Evolutionary conservation across 2,888 invertebrate species (phyloP), one percentile per base, ranked within the genome.

Genomic region (Phaonia tiefii): DNA sequence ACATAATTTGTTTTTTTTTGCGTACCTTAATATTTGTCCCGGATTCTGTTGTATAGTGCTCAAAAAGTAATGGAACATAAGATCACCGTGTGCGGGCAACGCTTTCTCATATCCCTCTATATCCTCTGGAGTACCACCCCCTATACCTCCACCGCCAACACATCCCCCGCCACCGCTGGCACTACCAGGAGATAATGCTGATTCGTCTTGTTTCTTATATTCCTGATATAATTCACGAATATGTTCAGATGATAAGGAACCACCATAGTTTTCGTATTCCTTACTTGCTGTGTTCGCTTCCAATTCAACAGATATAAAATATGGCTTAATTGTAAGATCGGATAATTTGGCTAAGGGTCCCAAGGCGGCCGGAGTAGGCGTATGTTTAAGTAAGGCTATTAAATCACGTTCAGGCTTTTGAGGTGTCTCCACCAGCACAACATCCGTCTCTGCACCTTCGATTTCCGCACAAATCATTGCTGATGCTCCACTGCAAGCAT

Each of bases 101-200:
- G 93, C 92, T 86, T 95, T 96, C 86, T 97, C 97, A 87, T 97
- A 97, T 25, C 93, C 92, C 86, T 97, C 97, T 11, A 92, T 92
- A 8, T 89, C 90, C 15, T 86, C 88, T 1, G 76, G 80, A 11
- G 74, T 79, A 11, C 85, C 87, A 7, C 65, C 83, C 13, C 26
- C 39, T 13, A 76, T 83, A 5, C 67, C 51, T 2, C 81, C 85
- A 42, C 79, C 85, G 13, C 79, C 83, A 4, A 63, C 49, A 4
- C 82, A 84, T 37, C 76, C 84, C 10, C 79, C 83, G 0, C 84
- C 80, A 25, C 85, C 85, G 13, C 73, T 80, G 2, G 84, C 85
- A 2, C 80, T 79, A 4, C 86, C 85, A 0, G 90, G 89, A 0
- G 89, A 89, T 15, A 85, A 84, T 5, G 83, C 84, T n/a, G 86